phyloP scores from a whole-genome alignment of 2,113 vertebrate genomes.

The Apeltes quadracus region DNA sequence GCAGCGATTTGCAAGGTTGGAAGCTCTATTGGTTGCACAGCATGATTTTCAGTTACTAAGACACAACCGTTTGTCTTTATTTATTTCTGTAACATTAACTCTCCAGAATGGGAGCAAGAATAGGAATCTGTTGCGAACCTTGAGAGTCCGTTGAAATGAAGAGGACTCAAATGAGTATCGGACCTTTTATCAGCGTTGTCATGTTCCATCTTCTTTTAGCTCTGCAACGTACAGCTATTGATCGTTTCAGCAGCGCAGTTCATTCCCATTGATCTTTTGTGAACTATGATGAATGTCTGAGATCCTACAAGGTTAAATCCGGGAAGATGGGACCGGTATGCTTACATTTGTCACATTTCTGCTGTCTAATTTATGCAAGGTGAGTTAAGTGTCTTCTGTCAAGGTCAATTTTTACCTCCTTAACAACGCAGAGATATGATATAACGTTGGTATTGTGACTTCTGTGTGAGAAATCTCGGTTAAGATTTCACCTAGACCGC shows the following conservation, averaged over 20 bases:
- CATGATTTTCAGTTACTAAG: too few species aligned
- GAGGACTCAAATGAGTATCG: conserved; percentile 50
- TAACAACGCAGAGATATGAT: not conserved
- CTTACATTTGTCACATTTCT: conserved; percentile 43
- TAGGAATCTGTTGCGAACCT: conserved; percentile 7
- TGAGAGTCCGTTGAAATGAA: conserved; percentile 49
- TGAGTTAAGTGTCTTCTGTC: conserved; percentile 10
- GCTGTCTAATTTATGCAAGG: conserved; percentile 21
- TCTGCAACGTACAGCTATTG: conserved; percentile 67
- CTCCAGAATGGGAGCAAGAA: not conserved
- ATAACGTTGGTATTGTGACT: too few species aligned
- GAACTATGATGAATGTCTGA: conserved; percentile 72
- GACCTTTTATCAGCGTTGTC: conserved; percentile 69
- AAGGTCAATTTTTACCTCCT: not conserved
- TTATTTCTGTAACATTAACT: too few species aligned
- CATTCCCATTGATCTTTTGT: conserved; percentile 72
- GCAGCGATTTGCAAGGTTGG: too few species aligned
- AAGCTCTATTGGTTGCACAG: too few species aligned
- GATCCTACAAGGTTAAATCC: conserved; percentile 42
- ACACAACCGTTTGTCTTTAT: too few species aligned
- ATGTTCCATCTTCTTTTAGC: conserved; percentile 70
- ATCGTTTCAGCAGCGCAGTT: conserved; percentile 70
- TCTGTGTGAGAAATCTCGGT: not conserved
- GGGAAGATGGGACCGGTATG: conserved; percentile 35
- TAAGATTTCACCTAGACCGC: not conserved